Evolutionary conservation across 1,140 invertebrate genomes (phyloP).

Genomic region (Orius laevigatus): DNA sequence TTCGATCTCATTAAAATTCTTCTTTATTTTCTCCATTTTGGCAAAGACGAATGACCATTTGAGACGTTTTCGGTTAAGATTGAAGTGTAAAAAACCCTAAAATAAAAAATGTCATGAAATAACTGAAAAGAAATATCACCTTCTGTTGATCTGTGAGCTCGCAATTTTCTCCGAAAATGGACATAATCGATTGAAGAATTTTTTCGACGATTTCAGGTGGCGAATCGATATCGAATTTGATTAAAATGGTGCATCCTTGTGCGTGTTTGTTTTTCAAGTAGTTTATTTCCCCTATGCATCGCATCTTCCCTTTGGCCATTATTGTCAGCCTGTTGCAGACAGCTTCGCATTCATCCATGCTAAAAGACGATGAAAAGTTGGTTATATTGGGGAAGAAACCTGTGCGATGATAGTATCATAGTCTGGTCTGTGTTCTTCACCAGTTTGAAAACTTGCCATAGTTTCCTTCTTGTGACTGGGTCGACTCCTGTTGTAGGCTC

Average conservation of each 20-base stretch:
- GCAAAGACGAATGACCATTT: conserved; percentile 34
- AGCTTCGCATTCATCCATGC: conserved; percentile 49
- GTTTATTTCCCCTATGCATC: conserved; percentile 31
- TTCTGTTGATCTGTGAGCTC: conserved; percentile 19
- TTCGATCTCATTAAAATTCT: conserved; percentile 27
- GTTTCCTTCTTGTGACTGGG: conserved; percentile 52
- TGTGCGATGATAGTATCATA: conserved; percentile 53
- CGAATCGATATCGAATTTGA: conserved; percentile 22
- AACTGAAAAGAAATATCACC: too few relatives aligned
- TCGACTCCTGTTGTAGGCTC: conserved; percentile 70
- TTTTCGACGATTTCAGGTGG: background rate
- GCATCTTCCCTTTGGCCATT: conserved; percentile 65
- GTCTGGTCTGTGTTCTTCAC: conserved; percentile 42
- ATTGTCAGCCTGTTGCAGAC: conserved; percentile 70
- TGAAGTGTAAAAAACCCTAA: conserved; percentile 36
- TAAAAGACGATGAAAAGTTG: conserved; percentile 22
- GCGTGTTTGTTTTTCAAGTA: conserved; percentile 30
- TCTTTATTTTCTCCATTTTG: conserved; percentile 30
- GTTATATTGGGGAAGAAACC: conserved; percentile 30
- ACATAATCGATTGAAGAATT: background rate
- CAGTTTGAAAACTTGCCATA: conserved; percentile 56
- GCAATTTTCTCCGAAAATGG: background rate
- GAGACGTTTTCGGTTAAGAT: conserved; percentile 25
- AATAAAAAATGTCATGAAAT: too few relatives aligned
- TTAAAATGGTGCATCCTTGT: conserved; percentile 31